Evolutionary conservation across 2,797 vertebrate genomes (phyloP).

Genomic region (Phrynocephalus guinanensis): DNA sequence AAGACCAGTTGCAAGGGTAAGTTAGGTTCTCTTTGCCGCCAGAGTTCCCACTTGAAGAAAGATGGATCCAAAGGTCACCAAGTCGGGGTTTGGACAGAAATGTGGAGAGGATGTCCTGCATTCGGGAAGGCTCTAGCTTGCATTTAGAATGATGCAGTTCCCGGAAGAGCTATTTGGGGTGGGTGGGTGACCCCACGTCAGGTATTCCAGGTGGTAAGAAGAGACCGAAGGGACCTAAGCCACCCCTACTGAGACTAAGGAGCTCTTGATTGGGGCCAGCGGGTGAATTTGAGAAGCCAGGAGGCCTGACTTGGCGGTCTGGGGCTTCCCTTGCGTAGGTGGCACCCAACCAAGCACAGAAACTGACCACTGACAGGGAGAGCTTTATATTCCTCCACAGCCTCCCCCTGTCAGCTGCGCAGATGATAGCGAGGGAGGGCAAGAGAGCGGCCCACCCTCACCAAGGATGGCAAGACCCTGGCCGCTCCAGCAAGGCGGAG

Average conservation of each 20-base stretch:
- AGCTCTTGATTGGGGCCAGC: not conserved
- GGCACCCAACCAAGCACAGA: not conserved
- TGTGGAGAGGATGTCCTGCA: too few relatives aligned
- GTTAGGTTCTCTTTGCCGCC: too few relatives aligned
- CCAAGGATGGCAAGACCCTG: slow-evolving; percentile 8
- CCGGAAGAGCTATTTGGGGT: not conserved
- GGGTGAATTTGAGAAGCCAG: not conserved
- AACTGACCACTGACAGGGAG: not conserved
- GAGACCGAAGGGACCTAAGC: not conserved
- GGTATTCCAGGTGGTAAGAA: not conserved
- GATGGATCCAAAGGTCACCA: too few relatives aligned
- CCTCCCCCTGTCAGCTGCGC: rapidly evolving
- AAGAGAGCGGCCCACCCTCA: not conserved
- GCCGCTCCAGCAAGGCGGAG: rapidly evolving
- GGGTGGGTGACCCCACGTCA: not conserved
- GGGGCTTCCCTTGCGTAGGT: not conserved
- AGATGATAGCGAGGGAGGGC: not conserved
- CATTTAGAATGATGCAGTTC: too few relatives aligned
- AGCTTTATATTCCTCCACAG: rapidly evolving
- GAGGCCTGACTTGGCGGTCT: not conserved
- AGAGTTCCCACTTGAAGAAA: too few relatives aligned
- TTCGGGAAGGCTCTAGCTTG: too few relatives aligned
- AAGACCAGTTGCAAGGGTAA: too few relatives aligned
- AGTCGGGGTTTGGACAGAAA: too few relatives aligned
- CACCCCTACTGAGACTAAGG: not conserved